Evolutionary conservation across 2,888 invertebrate genomes (phyloP), one percentile per base, ranked within the genome.

Genomic region (Nomada lathburiana): DNA sequence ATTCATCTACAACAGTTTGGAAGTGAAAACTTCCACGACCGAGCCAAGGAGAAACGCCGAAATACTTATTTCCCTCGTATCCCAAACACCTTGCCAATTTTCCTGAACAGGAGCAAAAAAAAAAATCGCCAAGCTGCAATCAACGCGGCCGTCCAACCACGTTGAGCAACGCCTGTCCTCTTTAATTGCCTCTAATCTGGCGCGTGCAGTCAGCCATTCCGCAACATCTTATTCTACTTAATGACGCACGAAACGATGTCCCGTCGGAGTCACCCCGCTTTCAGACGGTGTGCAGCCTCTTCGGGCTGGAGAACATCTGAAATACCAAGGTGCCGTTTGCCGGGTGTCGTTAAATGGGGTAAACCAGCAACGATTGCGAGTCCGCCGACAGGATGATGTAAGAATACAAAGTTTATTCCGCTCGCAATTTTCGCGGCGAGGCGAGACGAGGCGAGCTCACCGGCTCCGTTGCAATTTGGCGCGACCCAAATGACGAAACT

Each of bases 401-500:
- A 85, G 76, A 68, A 69, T 42, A 83, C 86, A 73, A 83, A 83
- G 86, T 83, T 80, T 71, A 73, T 59, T 73, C 80, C 80, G 71
- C 75, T 60, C 75, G 52, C 42, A 64, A 69, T 69, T 86, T 75
- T 71, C 83, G 63, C 20, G 53, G 18, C 69, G 55, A 20, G 59
- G 47, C 50, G 55, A 20, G 59, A 36, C 50, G 67, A 36, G 60
- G 67, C 29, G 76, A 36, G 36, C 36, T 36, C 70, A 47, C 36
- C 73, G 62, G 42, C 50, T 69, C 72, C 59, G 75, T 71, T 42
- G 88, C 80, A 76, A 88, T 88, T 88, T 69, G 71, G 84, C 86
- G 55, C 82, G 83, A 88, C 86, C 88, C 80, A 72, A 86, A 88
- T 88, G 77, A 89, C 85, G 84, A 87, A 86, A 87, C 84, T 86